Conservation (phyloP, 2,888 invertebrate genomes). For the Nymphalis c-album region DNA sequence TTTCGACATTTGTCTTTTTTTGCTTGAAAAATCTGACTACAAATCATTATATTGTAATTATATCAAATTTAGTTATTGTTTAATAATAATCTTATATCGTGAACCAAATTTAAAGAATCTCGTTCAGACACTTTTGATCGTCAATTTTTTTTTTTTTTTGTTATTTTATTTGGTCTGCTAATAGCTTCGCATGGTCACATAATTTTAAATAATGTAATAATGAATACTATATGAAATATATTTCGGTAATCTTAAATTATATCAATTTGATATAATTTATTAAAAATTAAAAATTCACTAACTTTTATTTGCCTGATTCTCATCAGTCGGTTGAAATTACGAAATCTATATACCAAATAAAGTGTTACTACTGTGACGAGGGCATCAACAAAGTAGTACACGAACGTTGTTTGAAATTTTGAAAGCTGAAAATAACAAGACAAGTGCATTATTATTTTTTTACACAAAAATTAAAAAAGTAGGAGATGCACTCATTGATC, state of each 20-base stretch:
- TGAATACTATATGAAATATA: too few relatives aligned
- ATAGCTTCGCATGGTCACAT: too few relatives aligned
- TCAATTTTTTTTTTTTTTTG: too few relatives aligned
- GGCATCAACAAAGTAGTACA: constrained; percentile 33
- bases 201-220: too few relatives aligned
- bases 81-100: too few relatives aligned
- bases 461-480: background rate
- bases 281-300: background rate
- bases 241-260: too few relatives aligned
- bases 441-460: background rate
- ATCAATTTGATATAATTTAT: background rate
- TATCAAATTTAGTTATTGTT: too few relatives aligned
- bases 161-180: too few relatives aligned
- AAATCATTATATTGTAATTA: background rate
- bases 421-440: constrained; percentile 36
- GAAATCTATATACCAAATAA: constrained; percentile 40
- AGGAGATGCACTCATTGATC: too few relatives aligned
- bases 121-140: too few relatives aligned
- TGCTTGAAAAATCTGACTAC: background rate
- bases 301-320: constrained; percentile 28
- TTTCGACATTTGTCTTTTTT: too few relatives aligned
- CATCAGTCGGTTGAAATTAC: constrained; percentile 40
- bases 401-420: constrained; percentile 33
- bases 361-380: constrained; percentile 34
- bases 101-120: too few relatives aligned